Evolutionary conservation across 2,797 vertebrate genomes (phyloP), one percentile per base, ranked within the genome.

Genomic region (Tragelaphus oryx): DNA sequence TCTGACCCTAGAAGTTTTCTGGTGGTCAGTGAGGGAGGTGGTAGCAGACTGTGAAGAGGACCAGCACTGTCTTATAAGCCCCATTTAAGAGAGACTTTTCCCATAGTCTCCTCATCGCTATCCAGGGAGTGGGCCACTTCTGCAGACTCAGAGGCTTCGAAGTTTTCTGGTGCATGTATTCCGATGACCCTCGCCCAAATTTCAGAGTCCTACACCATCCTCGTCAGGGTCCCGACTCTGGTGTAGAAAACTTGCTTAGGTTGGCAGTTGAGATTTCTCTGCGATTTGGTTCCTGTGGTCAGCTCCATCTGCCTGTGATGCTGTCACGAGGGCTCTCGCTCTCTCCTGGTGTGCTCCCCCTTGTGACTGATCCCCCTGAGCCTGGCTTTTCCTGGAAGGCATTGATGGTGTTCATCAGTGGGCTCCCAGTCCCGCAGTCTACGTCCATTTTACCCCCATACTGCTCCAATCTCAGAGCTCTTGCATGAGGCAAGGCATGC

Each of bases 301-400:
- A 6, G 62, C 76, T 26, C 50, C 37, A 2, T 30, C 54, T 37
- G 62, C 12, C 55, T 11, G 12, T 1, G 44, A 48, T 3, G 5
- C 26, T 13, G 41, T 41, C 16, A 1, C 0, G 10, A 48, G 28
- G 14, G 41, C 16, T 30, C 44, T 37, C 0, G 5, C 13, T 13
- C 16, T 16, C 30, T 24, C 28, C 0, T 3, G 6, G 33, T 65
- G 60, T 4, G 24, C 18, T 18, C 52, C 6, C 41, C 52, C 4
- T 12, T 3, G 30, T 41, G 57, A 54, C 22, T 60, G 17, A 22
- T 62, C 8, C 4, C 22, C 30, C 54, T 1, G 13, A 79, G 30
- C 74, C 78, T 65, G 9, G 7, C 10, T 50, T 55, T 37, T 5
- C 17, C 30, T 78, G 14, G 17, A n/a, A 91, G 14, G n/a, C 79